Base-by-base conservation (phyloP, 2,888 invertebrate species). In the Glaucopsyche alexis region DNA sequence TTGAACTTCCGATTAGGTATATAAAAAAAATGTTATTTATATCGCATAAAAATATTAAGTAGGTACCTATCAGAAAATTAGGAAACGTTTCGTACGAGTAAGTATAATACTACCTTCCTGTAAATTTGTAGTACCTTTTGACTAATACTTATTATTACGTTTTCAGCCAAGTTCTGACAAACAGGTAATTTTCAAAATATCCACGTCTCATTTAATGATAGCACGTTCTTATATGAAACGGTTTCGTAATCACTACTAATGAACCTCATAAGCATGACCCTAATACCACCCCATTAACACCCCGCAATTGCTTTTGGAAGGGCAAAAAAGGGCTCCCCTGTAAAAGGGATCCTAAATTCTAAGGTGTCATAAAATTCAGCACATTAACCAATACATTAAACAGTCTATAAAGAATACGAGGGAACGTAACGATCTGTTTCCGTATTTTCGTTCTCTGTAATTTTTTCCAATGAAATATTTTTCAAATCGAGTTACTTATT, bases 161-260 rank as follows among this genome's bases (percentile, higher is more conserved):
- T 76, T 72, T 55, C 64, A 64, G 47, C 49, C 66, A 40, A 52
- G 50, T 67, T 72, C 52, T 49, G 69, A 49, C 19, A 69, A 69
- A 69, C 69, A 83, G 84, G 88, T 83, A 83, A 89, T 91, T 89
- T 85, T 83, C 84, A 91, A 88, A 86, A 87, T 84, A 87, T 85
- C 87, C 90, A 90, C 89, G 90, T 90, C 84, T 80, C 83, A 83
- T 85, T 82, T 90, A 89, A 90, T 88, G 88, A 89, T 85, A 83
- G 86, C 90, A 90, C 90, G 90, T 91, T 80, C 85, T 86, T 84
- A 88, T 86, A 88, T 87, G 88, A 88, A 90, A 90, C 88, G 87
- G 86, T 88, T 82, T 87, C 83, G 87, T 89, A 87, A 88, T 84
- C 83, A 81, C 83, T 84, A 82, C 85, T 91, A 90, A 90, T 91